Conservation (phyloP, 2,113 vertebrate species). For the Nycticorax nycticorax region DNA sequence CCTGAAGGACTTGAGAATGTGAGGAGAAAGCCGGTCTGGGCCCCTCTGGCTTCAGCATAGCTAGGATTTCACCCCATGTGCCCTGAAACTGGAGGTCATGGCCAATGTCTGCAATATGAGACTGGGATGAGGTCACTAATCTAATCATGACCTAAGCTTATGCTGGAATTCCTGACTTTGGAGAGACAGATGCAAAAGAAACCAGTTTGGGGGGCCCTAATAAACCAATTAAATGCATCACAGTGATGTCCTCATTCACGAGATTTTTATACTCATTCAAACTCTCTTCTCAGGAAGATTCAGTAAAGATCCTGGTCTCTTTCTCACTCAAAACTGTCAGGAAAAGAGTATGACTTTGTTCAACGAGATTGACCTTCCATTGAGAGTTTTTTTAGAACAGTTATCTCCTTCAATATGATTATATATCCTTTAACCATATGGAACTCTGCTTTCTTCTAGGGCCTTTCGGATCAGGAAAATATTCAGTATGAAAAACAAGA, state of each 20-base stretch:
- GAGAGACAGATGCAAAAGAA: conserved; percentile 43
- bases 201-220: background rate
- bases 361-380: background rate
- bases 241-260: background rate
- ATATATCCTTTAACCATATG: background rate
- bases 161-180: conserved; percentile 41
- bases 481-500: background rate
- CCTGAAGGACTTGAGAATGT: background rate
- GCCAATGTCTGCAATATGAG: conserved; percentile 56
- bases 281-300: background rate
- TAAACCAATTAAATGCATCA: background rate
- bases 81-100: conserved; percentile 56
- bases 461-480: background rate
- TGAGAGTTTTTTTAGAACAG: background rate
- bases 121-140: conserved; percentile 48
- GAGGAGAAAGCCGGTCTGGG: conserved; percentile 26
- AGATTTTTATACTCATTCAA: background rate
- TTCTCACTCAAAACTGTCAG: background rate
- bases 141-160: conserved; percentile 54
- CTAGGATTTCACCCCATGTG: conserved; percentile 59
- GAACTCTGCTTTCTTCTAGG: background rate
- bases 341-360: background rate
- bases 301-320: background rate
- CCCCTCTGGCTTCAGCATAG: conserved; percentile 35
- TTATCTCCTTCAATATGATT: background rate